phyloP scores from a whole-genome alignment of 2,113 vertebrate genomes.

The Laticauda laticaudata region DNA sequence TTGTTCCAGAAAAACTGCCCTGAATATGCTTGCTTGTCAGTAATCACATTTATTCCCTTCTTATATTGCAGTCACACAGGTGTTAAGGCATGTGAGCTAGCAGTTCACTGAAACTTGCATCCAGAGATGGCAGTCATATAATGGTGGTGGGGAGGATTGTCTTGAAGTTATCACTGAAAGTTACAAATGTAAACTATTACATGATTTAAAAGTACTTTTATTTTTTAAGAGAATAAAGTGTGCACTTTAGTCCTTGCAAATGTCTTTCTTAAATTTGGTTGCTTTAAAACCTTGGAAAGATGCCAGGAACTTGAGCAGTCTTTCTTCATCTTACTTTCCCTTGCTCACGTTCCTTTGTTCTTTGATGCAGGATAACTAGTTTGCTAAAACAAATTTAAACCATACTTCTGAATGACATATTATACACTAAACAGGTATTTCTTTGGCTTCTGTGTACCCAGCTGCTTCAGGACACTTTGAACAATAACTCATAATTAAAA shows the following conservation, averaged over 20 bases:
- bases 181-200: background rate
- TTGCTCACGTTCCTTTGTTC: background rate
- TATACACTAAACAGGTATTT: background rate
- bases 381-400: background rate
- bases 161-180: background rate
- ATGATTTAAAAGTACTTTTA: background rate
- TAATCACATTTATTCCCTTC: background rate
- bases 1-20: rapidly evolving
- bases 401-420: background rate
- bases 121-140: background rate
- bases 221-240: background rate
- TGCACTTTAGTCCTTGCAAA: background rate
- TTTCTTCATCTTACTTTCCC: background rate
- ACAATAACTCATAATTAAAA: background rate
- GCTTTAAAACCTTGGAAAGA: background rate
- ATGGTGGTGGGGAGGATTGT: background rate
- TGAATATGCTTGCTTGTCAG: rapidly evolving
- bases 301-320: background rate
- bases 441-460: background rate
- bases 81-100: background rate
- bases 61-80: background rate
- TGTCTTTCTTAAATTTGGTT: background rate
- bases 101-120: background rate
- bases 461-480: background rate
- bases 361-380: background rate